Conservation (phyloP, 2,113 vertebrate species). For the Crocuta crocuta region DNA sequence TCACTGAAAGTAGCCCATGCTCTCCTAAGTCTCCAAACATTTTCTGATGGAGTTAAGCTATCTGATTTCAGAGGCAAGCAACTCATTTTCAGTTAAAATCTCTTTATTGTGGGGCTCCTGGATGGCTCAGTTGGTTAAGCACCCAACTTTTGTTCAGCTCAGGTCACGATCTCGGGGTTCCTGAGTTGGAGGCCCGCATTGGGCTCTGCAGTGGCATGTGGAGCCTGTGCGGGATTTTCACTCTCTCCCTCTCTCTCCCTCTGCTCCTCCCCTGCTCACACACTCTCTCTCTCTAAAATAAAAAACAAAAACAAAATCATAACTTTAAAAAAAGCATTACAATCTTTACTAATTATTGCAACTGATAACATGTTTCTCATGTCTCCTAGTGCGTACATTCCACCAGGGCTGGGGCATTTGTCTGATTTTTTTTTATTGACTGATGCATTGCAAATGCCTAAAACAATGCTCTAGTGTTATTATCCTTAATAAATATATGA, state of each 20-base stretch:
- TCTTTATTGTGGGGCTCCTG: not conserved
- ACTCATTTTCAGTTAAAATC: not conserved
- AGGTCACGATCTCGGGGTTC: too few species aligned
- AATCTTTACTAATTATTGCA: not conserved
- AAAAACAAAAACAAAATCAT: too few species aligned
- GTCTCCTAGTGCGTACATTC: not conserved
- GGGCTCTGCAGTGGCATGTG: too few species aligned
- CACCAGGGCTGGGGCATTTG: not conserved
- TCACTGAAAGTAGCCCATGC: not conserved
- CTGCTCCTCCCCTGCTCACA: too few species aligned
- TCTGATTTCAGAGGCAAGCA: not conserved
- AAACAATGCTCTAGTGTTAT: rapidly evolving
- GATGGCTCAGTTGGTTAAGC: too few species aligned
- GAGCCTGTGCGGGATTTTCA: too few species aligned
- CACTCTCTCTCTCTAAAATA: too few species aligned
- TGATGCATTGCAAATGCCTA: too few species aligned
- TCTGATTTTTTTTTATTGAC: not conserved
- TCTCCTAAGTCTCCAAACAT: not conserved
- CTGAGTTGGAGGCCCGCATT: too few species aligned
- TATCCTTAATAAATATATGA: not conserved
- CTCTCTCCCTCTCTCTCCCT: too few species aligned
- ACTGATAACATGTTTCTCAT: not conserved
- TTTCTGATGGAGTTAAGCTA: not conserved
- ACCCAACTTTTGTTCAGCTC: too few species aligned
- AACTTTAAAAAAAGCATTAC: too few species aligned